phyloP scores from a whole-genome alignment of 2,113 vertebrate species.

The Hydropotes inermis region DNA sequence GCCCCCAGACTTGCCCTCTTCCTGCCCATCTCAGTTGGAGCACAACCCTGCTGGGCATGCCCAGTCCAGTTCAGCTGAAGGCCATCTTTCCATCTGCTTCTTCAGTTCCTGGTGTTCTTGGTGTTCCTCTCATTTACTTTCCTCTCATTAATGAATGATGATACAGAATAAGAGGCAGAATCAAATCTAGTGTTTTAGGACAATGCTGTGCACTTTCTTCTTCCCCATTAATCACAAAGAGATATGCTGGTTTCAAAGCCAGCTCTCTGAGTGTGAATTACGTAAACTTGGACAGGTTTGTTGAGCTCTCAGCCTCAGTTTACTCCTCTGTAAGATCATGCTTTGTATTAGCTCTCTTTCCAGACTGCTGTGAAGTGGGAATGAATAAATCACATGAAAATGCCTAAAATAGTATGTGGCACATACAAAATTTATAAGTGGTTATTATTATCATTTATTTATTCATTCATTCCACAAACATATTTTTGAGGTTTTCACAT shows the following conservation, averaged over 20 bases:
- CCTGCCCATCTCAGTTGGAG: conserved; percentile 49
- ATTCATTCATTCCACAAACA: not conserved
- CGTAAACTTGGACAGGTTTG: not conserved
- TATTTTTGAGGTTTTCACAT: not conserved
- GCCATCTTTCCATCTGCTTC: conserved; percentile 63
- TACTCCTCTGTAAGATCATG: not conserved
- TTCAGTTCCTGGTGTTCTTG: conserved; percentile 43
- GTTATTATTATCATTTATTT: not conserved
- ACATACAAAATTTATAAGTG: not conserved
- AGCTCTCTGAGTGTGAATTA: not conserved
- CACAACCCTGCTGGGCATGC: conserved; percentile 29
- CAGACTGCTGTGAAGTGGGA: not conserved
- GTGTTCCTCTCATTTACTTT: no score
- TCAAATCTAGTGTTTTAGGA: not conserved
- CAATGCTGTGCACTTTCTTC: not conserved
- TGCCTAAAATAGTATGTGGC: not conserved
- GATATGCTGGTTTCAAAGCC: not conserved
- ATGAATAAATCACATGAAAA: not conserved
- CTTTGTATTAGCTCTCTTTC: not conserved
- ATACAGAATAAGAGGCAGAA: not conserved
- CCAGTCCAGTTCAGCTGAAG: conserved; percentile 41
- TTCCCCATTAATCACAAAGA: not conserved
- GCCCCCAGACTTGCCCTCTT: conserved; percentile 65
- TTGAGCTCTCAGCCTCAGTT: not conserved
- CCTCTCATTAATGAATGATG: conserved; percentile 47